Evolutionary conservation across 1,140 invertebrate species (phyloP), one percentile per base, ranked within the genome.

Genomic region (Lordiphosa mommai): DNA sequence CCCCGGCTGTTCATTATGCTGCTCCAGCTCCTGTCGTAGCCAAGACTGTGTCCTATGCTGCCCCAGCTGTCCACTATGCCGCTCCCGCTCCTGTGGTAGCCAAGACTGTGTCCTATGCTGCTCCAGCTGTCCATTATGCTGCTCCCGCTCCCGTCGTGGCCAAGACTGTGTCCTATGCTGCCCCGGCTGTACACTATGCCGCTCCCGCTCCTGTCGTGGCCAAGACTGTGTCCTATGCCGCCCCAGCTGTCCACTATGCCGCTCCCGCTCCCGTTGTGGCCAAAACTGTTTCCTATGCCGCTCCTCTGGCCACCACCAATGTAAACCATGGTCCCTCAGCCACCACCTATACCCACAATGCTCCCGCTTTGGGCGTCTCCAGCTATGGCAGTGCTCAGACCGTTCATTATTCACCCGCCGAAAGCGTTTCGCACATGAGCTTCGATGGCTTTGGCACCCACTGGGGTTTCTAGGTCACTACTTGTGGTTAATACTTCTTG

Each of bases 91-190:
- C 71, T 0, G 61, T 65, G 1, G 87, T 43, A 80, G 91, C 27
- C 91, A 92, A 92, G 85, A 90, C 91, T 16, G 90, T 92, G 0
- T 91, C 92, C 66, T 90, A 90, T 0, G 58, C 48, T 88, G 90
- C 47, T 89, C 90, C 38, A 17, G 20, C 40, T 43, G 40, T 43
- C 6, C 40, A 43, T 10, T 41, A 41, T 90, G 89, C 49, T 79
- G 92, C 46, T 86, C 92, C 71, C 89, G 90, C 89, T 29, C 80
- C 63, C 6, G 63, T 65, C 2, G 9, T 59, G 44, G 46, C 60
- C 46, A 59, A 63, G 55, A 38, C 55, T 1, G 44, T 49, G 4
- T 23, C 20, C 1, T 92, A 87, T 90, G 89, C 55, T 76, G 92
- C 47, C 84, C 92, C 70, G 89, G 65, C 64, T 30, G 20, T 23